Base-by-base conservation (phyloP, 1,140 invertebrate genomes). In the Drosophila pectinifera region DNA sequence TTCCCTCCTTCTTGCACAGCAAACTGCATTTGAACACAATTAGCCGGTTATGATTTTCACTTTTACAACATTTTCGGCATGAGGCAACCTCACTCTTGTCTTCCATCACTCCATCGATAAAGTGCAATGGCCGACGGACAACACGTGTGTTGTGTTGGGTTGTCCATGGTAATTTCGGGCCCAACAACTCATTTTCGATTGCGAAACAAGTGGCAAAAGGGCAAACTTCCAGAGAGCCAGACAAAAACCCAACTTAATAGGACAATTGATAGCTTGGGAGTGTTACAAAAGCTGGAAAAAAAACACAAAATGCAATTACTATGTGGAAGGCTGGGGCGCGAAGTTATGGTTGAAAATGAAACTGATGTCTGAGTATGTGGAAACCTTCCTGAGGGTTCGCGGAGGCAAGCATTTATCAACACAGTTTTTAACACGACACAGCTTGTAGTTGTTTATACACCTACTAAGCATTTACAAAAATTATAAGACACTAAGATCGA, bases 1-100 rank as follows among this genome's bases (percentile, higher is more conserved):
- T 20, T 48, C 46, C 34, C 45, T 38, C 16, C 14, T 39, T 57
- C 57, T 73, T 70, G 79, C 51, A 64, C 70, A 79, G 77, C 56
- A 80, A 68, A 51, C 58, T 67, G 78, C 73, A 78, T 78, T 82
- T 73, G 74, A 88, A 82, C 86, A 78, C 78, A 88, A 86, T 88
- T 86, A 88, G 80, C 79, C 78, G 79, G 78, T 70, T 86, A 86
- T 86, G 83, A 88, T 88, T 86, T 86, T 79, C 78, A 86, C 82
- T 86, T 86, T 77, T 80, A 56, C 24, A 62, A 48, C 72, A 64
- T 74, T 75, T 64, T 57, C 16, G 36, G 26, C 22, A 68, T 68
- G 65, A 43, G 46, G 65, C 65, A 69, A 38, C 31, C 14, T 63
- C 42, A 45, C 38, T 31, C 16, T 10, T 39, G 49, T 53, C 49